Conservation (phyloP, 2,113 vertebrate species). For the Nesospiza acunhae region DNA sequence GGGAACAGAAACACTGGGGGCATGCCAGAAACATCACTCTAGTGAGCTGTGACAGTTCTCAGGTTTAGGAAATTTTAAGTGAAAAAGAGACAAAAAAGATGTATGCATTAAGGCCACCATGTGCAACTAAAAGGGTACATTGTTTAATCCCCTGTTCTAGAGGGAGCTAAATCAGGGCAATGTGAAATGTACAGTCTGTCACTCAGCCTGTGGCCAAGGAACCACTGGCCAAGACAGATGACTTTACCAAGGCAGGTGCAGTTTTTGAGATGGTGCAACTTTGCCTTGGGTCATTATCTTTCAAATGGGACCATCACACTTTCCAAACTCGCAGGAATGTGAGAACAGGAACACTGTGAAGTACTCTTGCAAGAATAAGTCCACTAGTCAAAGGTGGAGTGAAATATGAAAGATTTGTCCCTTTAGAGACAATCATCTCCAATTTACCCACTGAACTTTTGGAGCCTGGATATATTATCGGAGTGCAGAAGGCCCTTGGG, state of each 20-base stretch:
- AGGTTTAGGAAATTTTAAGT: not conserved
- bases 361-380: not conserved
- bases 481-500: not conserved
- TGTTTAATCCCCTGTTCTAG: not conserved
- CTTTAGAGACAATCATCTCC: not conserved
- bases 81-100: not conserved
- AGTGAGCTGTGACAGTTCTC: not conserved
- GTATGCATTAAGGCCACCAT: not conserved
- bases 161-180: not conserved
- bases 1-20: not conserved
- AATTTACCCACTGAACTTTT: not conserved
- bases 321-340: not conserved
- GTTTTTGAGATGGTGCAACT: not conserved
- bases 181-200: not conserved
- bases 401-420: not conserved
- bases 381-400: not conserved
- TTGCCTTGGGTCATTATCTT: not conserved
- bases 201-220: not conserved
- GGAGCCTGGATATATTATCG: not conserved
- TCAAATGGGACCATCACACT: not conserved
- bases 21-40: not conserved
- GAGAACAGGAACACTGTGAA: not conserved
- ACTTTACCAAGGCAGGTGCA: not conserved
- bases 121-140: not conserved
- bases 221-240: not conserved